Base-by-base conservation (phyloP, 2,797 vertebrate genomes). In the Geotrypetes seraphini region DNA sequence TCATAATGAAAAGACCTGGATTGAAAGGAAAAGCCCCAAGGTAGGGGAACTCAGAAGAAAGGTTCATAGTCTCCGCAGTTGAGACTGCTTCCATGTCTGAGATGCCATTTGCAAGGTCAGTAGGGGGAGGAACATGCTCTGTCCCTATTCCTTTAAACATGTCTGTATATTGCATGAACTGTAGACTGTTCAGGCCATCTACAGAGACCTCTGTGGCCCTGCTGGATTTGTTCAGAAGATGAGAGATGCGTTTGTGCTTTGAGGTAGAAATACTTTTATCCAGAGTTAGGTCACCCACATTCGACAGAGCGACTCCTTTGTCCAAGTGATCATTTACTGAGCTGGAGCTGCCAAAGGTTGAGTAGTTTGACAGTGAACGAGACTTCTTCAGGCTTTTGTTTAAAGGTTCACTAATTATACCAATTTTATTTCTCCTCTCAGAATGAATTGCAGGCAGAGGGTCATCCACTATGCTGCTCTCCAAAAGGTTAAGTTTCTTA, bases 311-410 rank as follows among this genome's bases (percentile, higher is more conserved):
- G 26, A 78, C 71, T 23, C 85, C 83, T 60, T 85, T 88, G 72
- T 90, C 85, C 34, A 74, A 83, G 69, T 88, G 87, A 88, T 91
- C 90, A 39, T 90, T 88, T 53, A 84, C 55, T 2, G 75, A 77
- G 15, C 80, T 73, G 56, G 85, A 86, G 63, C 90, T 81, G 41
- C 87, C 84, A 53, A 91, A 86, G 38, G 92, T 91, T 63, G 81
- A 81, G 59, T 95, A 95, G 78, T 96, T 92, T 46, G 91, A 93
- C 62, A 96, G 89, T 10, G 84, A 83, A 63, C 92, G 90, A 56
- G 92, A 95, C 71, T 89, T 91, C 68, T 92, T 96, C 57, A 97
- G 87, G 78, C 88, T 96, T 68, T 92, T 93, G 66, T 90, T 92
- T 71, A 97, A 88, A 22, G 93, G 93, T 73, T 92, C 89, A 12